phyloP scores from a whole-genome alignment of 2,888 invertebrate genomes.

The Macaria liturata region DNA sequence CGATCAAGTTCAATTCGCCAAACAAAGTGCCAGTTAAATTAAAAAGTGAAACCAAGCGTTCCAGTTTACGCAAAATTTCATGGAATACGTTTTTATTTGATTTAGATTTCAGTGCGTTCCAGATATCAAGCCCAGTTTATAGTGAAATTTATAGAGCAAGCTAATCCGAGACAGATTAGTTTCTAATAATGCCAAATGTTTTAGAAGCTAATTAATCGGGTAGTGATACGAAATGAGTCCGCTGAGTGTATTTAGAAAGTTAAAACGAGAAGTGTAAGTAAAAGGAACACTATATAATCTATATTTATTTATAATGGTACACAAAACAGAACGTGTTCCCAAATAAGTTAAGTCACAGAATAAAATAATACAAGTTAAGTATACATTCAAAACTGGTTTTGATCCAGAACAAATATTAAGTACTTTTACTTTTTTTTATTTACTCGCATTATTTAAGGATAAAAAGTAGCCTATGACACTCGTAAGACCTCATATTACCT shows the following conservation, averaged over 20 bases:
- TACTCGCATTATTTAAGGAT: no score
- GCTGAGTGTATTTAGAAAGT: constrained; percentile 48
- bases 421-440: no score
- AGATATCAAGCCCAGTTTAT: constrained; percentile 29
- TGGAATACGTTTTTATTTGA: constrained; percentile 28
- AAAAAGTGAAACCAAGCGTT: constrained; percentile 19
- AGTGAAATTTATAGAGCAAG: constrained; percentile 33
- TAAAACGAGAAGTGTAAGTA: constrained; percentile 51
- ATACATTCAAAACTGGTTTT: no score
- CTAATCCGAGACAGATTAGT: constrained; percentile 21
- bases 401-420: no score
- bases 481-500: no score
- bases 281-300: background rate
- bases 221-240: constrained; percentile 47
- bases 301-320: no score
- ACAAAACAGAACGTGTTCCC: no score
- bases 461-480: no score
- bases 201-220: constrained; percentile 1
- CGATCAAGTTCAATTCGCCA: no score
- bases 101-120: constrained; percentile 25
- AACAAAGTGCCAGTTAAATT: constrained; percentile 21
- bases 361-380: no score
- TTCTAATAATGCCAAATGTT: constrained; percentile 8
- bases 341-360: no score
- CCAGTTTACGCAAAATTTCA: constrained; percentile 29